phyloP scores from a whole-genome alignment of 2,888 invertebrate genomes.

The Drosophila greeni region DNA sequence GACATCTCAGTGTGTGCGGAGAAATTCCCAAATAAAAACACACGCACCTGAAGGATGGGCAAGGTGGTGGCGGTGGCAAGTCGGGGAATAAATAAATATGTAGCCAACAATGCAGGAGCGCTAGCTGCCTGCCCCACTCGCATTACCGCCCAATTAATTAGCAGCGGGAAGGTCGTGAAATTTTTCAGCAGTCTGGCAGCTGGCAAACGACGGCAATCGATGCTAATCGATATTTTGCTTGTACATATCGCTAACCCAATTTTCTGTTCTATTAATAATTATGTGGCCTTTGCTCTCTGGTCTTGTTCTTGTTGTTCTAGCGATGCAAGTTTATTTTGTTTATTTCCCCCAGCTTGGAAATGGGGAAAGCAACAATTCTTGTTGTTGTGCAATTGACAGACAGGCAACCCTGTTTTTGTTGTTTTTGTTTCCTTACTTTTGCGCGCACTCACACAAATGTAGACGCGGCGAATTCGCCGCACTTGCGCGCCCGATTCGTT shows the following conservation, averaged over 20 bases:
- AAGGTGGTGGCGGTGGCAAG: constrained; percentile 6
- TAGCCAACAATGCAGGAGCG: neutral
- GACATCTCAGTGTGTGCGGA: constrained; percentile 46
- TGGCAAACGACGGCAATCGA: constrained; percentile 60
- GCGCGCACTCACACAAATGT: constrained; percentile 20
- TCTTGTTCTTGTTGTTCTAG: constrained; percentile 3
- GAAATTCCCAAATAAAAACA: constrained; percentile 40
- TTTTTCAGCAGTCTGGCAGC: constrained; percentile 49
- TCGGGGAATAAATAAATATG: constrained; percentile 14
- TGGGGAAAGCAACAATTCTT: constrained; percentile 29
- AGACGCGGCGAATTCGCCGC: constrained; percentile 38
- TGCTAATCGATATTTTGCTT: constrained; percentile 61
- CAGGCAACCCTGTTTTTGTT: constrained; percentile 19
- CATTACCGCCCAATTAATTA: constrained; percentile 24
- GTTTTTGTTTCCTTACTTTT: constrained; percentile 6
- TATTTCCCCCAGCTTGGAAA: neutral
- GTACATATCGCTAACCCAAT: constrained; percentile 36
- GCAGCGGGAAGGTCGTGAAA: constrained; percentile 36
- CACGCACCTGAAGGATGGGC: constrained; percentile 34
- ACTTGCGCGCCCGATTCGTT: constrained; percentile 36
- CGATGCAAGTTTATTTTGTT: constrained; percentile 2
- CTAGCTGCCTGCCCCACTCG: neutral
- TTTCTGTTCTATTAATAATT: constrained; percentile 36
- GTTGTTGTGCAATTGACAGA: constrained; percentile 25
- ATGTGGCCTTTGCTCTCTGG: constrained; percentile 8